Percentiles rank a stretch among this genome's conserved stretches.
phyloP scores from a whole-genome alignment of 1,140 invertebrate genomes.

The Cephus cinctus region DNA sequence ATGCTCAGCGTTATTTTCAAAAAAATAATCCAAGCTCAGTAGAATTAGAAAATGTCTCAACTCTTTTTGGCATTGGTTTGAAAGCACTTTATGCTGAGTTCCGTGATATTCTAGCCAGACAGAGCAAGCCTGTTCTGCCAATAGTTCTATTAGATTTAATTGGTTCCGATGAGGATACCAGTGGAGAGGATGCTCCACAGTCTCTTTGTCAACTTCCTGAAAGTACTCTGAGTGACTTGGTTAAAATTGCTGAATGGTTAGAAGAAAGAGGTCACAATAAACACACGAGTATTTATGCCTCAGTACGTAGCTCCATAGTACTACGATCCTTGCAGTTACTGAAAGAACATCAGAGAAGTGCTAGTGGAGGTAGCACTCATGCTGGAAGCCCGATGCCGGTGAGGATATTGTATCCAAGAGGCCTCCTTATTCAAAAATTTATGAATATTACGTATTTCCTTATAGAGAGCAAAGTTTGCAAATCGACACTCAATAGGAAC shows the following conservation, averaged over 20 bases:
- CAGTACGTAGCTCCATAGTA: constrained; percentile 74
- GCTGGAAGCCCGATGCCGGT: constrained; percentile 55
- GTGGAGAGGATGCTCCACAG: constrained; percentile 48
- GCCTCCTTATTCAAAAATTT: too few species aligned
- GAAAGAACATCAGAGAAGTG: constrained; percentile 78
- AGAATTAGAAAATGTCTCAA: constrained; percentile 89
- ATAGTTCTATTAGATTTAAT: constrained; percentile 84
- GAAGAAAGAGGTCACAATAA: constrained; percentile 76
- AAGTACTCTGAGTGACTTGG: constrained; percentile 68
- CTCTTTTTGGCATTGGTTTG: constrained; percentile 56
- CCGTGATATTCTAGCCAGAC: constrained; percentile 78
- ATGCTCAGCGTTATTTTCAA: constrained; percentile 89
- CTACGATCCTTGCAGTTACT: constrained; percentile 73
- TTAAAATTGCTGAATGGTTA: constrained; percentile 82
- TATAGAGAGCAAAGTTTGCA: constrained; percentile 56
- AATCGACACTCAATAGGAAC: constrained; percentile 50
- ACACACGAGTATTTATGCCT: constrained; percentile 79
- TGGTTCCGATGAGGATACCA: constrained; percentile 78
- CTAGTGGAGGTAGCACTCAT: constrained; percentile 66
- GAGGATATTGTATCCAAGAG: constrained; percentile 19
- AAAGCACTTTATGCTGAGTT: constrained; percentile 79
- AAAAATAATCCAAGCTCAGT: constrained; percentile 92
- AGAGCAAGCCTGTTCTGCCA: constrained; percentile 84
- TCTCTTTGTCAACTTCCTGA: constrained; percentile 62
- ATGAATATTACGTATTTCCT: background rate